Percentiles rank a stretch among this genome's conserved stretches.
Evolutionary conservation across 2,888 invertebrate genomes (phyloP).

Genomic region (Drosophila peninsularis): DNA sequence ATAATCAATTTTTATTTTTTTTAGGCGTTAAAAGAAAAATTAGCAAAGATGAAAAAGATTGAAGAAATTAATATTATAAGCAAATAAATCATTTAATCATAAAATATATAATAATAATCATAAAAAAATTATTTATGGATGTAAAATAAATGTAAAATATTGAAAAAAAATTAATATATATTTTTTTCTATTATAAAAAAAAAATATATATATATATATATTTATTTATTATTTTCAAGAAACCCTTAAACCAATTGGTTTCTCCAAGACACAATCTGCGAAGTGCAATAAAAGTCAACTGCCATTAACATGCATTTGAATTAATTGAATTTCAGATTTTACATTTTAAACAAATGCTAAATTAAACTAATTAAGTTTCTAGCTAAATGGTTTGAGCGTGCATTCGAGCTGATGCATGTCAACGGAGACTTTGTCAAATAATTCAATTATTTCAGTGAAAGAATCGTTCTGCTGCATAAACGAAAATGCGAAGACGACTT

Average conservation of each 20-base stretch:
- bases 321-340: not conserved
- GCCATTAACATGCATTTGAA: not conserved
- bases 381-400: not conserved
- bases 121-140: too few relatives aligned
- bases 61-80: too few relatives aligned
- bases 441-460: conserved; percentile 1
- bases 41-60: too few relatives aligned
- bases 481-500: not conserved
- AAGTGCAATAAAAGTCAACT: not conserved
- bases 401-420: not conserved
- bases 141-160: too few relatives aligned
- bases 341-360: not conserved
- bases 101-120: too few relatives aligned
- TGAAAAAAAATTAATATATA: too few relatives aligned
- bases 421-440: conserved; percentile 4
- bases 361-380: conserved; percentile 1
- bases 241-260: not conserved
- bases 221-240: not conserved
- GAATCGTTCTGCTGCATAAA: not conserved
- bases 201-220: too few relatives aligned
- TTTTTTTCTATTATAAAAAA: too few relatives aligned
- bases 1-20: too few relatives aligned
- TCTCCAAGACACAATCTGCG: not conserved
- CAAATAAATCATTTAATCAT: too few relatives aligned
- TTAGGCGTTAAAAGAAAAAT: too few relatives aligned